phyloP scores from a whole-genome alignment of 2,888 invertebrate genomes.

The Octodonta nipae region DNA sequence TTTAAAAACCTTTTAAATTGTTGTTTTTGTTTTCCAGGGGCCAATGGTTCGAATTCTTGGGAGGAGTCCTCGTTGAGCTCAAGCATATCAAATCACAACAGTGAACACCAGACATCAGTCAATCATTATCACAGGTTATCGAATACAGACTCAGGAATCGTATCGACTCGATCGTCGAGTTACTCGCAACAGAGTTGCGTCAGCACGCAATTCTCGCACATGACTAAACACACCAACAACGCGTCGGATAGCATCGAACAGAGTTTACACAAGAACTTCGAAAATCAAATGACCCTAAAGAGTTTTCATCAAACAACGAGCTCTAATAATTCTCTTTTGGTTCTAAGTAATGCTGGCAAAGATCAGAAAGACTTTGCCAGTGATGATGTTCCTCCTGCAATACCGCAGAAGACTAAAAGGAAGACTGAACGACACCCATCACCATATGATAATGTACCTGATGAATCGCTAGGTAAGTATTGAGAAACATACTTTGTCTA shows the following conservation, averaged over 20 bases:
- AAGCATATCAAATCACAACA: slow-evolving; percentile 27
- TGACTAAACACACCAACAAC: slow-evolving; percentile 11
- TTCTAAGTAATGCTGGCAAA: slow-evolving; percentile 17
- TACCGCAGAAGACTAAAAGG: slow-evolving; percentile 48
- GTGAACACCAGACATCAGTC: slow-evolving; percentile 21
- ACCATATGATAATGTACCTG: slow-evolving; percentile 56
- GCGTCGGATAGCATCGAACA: slow-evolving; percentile 22
- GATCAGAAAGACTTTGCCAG: slow-evolving; percentile 18
- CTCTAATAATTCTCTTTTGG: slow-evolving; percentile 20
- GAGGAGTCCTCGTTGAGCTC: slow-evolving; percentile 30
- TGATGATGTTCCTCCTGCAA: slow-evolving; percentile 40
- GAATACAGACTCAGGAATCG: slow-evolving; percentile 45
- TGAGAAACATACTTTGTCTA: not conserved
- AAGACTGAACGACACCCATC: slow-evolving; percentile 49
- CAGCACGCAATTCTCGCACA: slow-evolving; percentile 1
- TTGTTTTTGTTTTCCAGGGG: slow-evolving; percentile 14
- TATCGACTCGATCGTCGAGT: slow-evolving; percentile 48
- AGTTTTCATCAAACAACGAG: slow-evolving; percentile 17
- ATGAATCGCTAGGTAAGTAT: slow-evolving; percentile 24
- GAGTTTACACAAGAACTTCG: slow-evolving; percentile 15
- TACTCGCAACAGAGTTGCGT: slow-evolving; percentile 29
- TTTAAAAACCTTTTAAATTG: not conserved
- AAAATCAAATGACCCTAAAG: slow-evolving; percentile 14
- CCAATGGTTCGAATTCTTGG: slow-evolving; percentile 29
- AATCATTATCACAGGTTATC: slow-evolving; percentile 31